A percentile compares a stretch with the other conserved stretches of the same genome.
Evolutionary conservation across 2,113 vertebrate species (phyloP).

Genomic region (Uria lomvia): DNA sequence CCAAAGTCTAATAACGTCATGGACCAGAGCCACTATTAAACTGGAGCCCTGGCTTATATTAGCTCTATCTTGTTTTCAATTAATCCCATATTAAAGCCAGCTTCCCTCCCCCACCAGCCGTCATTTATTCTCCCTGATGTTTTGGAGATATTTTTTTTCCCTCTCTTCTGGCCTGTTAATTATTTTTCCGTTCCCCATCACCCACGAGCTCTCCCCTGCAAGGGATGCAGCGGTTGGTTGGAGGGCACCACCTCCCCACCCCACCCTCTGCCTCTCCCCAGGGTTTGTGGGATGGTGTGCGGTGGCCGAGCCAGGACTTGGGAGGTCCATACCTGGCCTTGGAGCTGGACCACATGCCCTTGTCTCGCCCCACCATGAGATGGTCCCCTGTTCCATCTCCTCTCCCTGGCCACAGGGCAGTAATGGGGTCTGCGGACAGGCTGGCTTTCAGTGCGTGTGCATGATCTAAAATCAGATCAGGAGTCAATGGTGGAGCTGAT

Average conservation of each 20-base stretch:
- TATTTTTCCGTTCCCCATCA: background rate
- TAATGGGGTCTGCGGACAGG: background rate
- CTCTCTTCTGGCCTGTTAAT: background rate
- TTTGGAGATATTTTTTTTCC: background rate
- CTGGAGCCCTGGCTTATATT: constrained; percentile 38
- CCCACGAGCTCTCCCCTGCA: background rate
- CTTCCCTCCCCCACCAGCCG: background rate
- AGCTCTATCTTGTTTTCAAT: constrained; percentile 33
- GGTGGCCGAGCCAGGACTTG: background rate
- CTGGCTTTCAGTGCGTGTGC: background rate
- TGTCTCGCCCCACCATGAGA: background rate
- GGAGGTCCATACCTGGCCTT: background rate
- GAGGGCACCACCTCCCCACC: background rate
- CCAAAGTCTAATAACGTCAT: background rate
- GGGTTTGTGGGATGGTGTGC: background rate
- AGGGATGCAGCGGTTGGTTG: background rate
- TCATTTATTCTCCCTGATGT: background rate
- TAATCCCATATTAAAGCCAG: background rate
- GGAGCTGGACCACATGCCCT: background rate
- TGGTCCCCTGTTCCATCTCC: background rate
- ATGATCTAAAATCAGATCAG: background rate
- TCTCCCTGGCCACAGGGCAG: background rate
- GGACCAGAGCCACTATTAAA: constrained; percentile 26
- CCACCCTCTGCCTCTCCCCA: background rate
- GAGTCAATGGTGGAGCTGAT: background rate